Evolutionary conservation across 1,140 invertebrate genomes (phyloP), one percentile per base, ranked within the genome.

Genomic region (Sarcophaga bullata): DNA sequence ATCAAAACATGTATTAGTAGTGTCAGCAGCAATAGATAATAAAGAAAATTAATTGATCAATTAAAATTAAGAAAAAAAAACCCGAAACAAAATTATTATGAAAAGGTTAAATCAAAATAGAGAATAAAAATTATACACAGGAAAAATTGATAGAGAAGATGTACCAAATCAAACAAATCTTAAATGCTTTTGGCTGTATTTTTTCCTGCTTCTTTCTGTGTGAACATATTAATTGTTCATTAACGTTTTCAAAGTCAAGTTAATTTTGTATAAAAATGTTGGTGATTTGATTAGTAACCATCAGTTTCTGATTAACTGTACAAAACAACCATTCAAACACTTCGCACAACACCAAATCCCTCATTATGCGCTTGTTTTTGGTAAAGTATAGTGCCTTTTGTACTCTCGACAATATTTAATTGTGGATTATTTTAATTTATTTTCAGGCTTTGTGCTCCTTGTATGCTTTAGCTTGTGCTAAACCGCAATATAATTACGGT

Each of bases 401-500:
- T 5, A 80, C 19, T 17, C 17, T 50, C 46, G 50, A 47, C 4
- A 11, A 46, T 8, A 68, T 37, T 25, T 54, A 73, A 73, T 54
- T 54, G 68, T 4, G 73, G 54, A 10, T 37, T 19, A 49, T 84
- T 6, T 48, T 37, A 52, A 62, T 11, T 80, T 25, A 68, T 37
- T 52, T 37, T 37, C 73, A 89, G 87, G 86, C 86, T 50, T 83
- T 89, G 17, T 87, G 85, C 84, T 83, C 85, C 47, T 80, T 89
- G 11, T 17, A 84, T 47, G 83, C 84, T 52, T 68, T 89, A n/a
- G 83, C 84, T 19, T 83, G 84, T 48, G 86, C 85, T 84, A 89
- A 89, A 83, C 87, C 87, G 2, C 87, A 89, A 83, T 89, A 89
- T 73, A 89, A 87, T 82, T 89, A 89, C 80, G 86, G 84, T 82